Base-by-base conservation (phyloP, 2,797 vertebrate species). In the Tympanoctomys barrerae region DNA sequence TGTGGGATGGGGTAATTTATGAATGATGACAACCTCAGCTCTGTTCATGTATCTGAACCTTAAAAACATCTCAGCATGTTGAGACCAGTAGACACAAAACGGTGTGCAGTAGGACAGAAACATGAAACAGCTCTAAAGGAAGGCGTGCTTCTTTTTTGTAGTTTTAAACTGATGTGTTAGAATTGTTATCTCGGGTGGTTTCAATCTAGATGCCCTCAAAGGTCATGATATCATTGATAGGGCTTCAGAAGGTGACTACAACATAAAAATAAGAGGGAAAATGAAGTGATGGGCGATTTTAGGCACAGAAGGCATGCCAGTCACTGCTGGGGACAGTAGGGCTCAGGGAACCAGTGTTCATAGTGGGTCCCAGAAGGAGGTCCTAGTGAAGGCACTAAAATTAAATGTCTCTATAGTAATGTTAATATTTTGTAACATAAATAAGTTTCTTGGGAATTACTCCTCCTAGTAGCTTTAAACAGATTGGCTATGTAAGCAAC, bases 1-100 rank as follows among this genome's bases (percentile, higher is more conserved):
- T 92, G n/a, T 82, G 39, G 12, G 11, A 1, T 2, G 61, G n/a
- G 70, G 70, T 94, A 96, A 31, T 18, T 95, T 89, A 95, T 54
- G 82, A 93, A 39, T 0, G 0, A 70, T 78, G 21, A 71, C 68
- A 81, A 85, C 0, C 5, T 97, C 77, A 94, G 39, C n/a, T 94
- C 42, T 86, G 68, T 95, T 95, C 92, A 16, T 0, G 0, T 36
- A 87, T 87, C 84, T 91, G 92, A 97, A 46, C 61, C 75, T 94
- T 97, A 96, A 79, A 93, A 62, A 75, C 93, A 89, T 96, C 70
- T 42, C 39, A 73, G 90, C 13, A 92, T 79, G 96, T 80, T 84
- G 39, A 91, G 16, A 85, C 68, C 88, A 62, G 24, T 88, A 85
- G 68, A 82, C 26, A 1, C 7, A 59, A 42, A 88, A 3, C 82